These are phyloP conservation scores for Austrolebias charrua DNA, from an alignment of 2,797 vertebrate genomes.

Conservation along the genomic window DNA sequence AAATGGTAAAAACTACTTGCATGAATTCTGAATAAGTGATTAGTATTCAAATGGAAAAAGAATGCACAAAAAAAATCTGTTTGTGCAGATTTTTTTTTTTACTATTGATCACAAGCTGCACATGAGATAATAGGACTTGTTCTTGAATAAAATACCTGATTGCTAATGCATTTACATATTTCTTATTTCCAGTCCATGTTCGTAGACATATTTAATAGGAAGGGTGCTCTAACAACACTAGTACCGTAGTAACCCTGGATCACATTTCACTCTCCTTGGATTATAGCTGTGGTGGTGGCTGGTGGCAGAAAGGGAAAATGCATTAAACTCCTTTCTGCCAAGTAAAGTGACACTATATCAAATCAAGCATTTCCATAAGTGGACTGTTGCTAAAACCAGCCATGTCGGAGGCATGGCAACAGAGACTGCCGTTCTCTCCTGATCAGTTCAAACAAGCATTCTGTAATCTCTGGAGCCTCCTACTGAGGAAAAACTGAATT, in stretches of 20 bases:
- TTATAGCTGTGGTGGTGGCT: conserved; percentile 68
- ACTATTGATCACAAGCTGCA: background rate
- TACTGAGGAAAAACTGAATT: conserved; percentile 77
- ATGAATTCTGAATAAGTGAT: background rate
- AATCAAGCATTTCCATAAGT: conserved; percentile 99
- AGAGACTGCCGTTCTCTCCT: conserved; percentile 45
- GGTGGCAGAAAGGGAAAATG: conserved; percentile 71
- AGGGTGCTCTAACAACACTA: conserved; percentile 83
- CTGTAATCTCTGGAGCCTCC: conserved; percentile 86
- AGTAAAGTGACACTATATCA: conserved; percentile 99
- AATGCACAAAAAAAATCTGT: background rate
- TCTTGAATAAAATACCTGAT: conserved; percentile 6
- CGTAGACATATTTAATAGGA: conserved; percentile 90
- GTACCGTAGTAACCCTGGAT: conserved; percentile 90
- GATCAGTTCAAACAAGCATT: conserved; percentile 34
- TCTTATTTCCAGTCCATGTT: conserved; percentile 56
- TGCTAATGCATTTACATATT: conserved; percentile 18
- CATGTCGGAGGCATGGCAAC: conserved; percentile 50
- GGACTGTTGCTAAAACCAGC: conserved; percentile 79
- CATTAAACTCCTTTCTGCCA: conserved; percentile 96
- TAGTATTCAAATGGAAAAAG: background rate
- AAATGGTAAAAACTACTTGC: background rate
- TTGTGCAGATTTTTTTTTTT: background rate
- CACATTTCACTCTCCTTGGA: conserved; percentile 90
- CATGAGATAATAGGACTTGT: background rate